phyloP scores from a whole-genome alignment of 1,140 invertebrate species.

The Pseudobourletiella spinata region DNA sequence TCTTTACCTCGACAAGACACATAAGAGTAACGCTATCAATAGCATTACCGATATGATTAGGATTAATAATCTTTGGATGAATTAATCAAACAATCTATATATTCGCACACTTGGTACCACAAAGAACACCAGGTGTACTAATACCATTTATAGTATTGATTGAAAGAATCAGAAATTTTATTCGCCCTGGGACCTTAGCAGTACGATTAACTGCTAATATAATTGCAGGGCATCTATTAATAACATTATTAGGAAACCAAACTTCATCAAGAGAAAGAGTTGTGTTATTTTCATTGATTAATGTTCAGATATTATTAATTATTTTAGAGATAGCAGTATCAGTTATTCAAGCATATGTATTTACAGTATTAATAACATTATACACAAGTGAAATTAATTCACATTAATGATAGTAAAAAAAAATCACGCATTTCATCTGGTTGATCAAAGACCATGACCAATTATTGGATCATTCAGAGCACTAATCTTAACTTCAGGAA shows the following conservation, averaged over 20 bases:
- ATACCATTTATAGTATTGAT: slow-evolving; percentile 45
- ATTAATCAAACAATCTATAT: slow-evolving; percentile 44
- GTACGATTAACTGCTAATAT: slow-evolving; percentile 58
- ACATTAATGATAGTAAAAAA: slow-evolving; percentile 31
- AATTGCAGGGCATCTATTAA: slow-evolving; percentile 55
- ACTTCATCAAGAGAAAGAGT: slow-evolving; percentile 33
- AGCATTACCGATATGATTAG: slow-evolving; percentile 51
- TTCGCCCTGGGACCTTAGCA: slow-evolving; percentile 53
- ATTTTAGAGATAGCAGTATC: slow-evolving; percentile 46
- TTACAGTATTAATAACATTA: slow-evolving; percentile 45
- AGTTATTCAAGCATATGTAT: slow-evolving; percentile 51
- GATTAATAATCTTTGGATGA: slow-evolving; percentile 47
- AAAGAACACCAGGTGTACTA: slow-evolving; percentile 47
- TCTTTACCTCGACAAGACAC: slow-evolving; percentile 55
- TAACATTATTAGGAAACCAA: slow-evolving; percentile 47
- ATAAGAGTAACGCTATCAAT: slow-evolving; percentile 47
- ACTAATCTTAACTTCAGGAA: slow-evolving; percentile 42
- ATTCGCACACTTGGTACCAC: slow-evolving; percentile 53
- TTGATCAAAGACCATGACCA: slow-evolving; percentile 47
- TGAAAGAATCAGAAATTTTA: slow-evolving; percentile 43
- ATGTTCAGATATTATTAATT: slow-evolving; percentile 46
- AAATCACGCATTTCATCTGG: slow-evolving; percentile 36
- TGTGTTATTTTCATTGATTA: too few relatives aligned
- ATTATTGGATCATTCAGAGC: slow-evolving; percentile 43
- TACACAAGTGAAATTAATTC: slow-evolving; percentile 46